Conservation (phyloP, 2,113 vertebrate genomes). For the Cyprinodon brontotheroides region DNA sequence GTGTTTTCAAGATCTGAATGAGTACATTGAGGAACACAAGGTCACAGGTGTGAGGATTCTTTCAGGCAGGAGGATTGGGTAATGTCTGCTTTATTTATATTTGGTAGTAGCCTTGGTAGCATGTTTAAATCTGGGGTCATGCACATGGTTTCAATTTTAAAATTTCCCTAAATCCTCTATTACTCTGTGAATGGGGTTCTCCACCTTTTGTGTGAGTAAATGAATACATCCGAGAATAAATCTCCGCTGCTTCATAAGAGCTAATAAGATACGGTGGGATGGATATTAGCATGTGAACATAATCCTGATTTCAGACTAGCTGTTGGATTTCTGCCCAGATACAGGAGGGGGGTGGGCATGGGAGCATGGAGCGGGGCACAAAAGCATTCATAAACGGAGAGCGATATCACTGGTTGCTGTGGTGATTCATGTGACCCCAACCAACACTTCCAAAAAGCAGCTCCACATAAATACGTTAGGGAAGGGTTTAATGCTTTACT, state of each 20-base stretch:
- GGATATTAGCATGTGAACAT: constrained; percentile 56
- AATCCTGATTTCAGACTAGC: constrained; percentile 45
- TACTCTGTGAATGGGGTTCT: constrained; percentile 3
- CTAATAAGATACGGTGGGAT: constrained; percentile 43
- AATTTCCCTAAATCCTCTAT: constrained; percentile 1
- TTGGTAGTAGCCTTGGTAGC: neutral
- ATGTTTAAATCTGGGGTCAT: neutral
- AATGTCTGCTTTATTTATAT: neutral
- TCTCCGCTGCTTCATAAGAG: constrained; percentile 32
- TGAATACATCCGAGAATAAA: constrained; percentile 50
- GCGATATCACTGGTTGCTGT: constrained; percentile 16
- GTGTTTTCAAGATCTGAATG: neutral
- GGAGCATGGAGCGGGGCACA: constrained; percentile 9
- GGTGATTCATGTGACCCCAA: constrained; percentile 24
- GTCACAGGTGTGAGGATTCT: constrained; percentile 7
- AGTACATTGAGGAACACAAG: neutral
- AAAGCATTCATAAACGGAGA: constrained; percentile 20
- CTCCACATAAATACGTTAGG: constrained; percentile 6
- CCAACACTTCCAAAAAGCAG: constrained; percentile 17
- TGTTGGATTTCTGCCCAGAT: constrained; percentile 61
- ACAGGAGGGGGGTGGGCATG: constrained; percentile 37
- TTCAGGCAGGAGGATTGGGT: neutral
- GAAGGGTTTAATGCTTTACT: neutral
- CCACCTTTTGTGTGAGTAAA: constrained; percentile 32
- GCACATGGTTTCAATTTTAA: constrained; percentile 3